A percentile compares a stretch with the other conserved stretches of the same genome.
phyloP scores from a whole-genome alignment of 2,888 invertebrate genomes.

The Drosophila fungiperda region DNA sequence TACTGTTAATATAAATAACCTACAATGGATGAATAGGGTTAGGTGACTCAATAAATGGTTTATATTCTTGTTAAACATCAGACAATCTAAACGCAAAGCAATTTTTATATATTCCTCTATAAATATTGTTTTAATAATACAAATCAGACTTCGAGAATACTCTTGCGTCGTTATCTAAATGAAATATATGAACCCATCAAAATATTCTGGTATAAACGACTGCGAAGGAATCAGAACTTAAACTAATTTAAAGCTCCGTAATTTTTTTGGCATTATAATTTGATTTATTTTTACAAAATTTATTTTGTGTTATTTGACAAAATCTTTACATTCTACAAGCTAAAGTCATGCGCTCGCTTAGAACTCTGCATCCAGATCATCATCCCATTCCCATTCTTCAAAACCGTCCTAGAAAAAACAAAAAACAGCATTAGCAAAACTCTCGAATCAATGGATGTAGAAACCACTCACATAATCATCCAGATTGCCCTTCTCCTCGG shows the following conservation, averaged over 20 bases:
- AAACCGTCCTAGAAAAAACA: constrained; percentile 75
- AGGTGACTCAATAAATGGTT: not conserved
- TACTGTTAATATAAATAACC: not conserved
- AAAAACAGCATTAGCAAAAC: not conserved
- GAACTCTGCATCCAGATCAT: constrained; percentile 66
- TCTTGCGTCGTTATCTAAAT: not conserved
- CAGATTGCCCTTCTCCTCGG: constrained; percentile 68
- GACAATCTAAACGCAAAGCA: not conserved
- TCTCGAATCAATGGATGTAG: not conserved
- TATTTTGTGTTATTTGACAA: constrained; percentile 29
- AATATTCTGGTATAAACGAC: not conserved
- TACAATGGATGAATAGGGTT: not conserved
- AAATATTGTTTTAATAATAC: not conserved
- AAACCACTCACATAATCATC: constrained; percentile 81
- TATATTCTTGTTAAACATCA: not conserved
- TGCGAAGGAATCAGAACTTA: not conserved
- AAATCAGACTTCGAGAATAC: not conserved
- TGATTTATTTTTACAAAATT: constrained; percentile 66
- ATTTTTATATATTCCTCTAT: not conserved
- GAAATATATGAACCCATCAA: not conserved
- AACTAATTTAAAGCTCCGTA: not conserved
- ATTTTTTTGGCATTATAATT: constrained; percentile 9
- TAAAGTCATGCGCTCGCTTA: constrained; percentile 40
- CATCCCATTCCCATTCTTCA: constrained; percentile 82
- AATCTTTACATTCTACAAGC: constrained; percentile 50